phyloP scores from a whole-genome alignment of 2,888 invertebrate species.

The Camptogramma bilineatum region DNA sequence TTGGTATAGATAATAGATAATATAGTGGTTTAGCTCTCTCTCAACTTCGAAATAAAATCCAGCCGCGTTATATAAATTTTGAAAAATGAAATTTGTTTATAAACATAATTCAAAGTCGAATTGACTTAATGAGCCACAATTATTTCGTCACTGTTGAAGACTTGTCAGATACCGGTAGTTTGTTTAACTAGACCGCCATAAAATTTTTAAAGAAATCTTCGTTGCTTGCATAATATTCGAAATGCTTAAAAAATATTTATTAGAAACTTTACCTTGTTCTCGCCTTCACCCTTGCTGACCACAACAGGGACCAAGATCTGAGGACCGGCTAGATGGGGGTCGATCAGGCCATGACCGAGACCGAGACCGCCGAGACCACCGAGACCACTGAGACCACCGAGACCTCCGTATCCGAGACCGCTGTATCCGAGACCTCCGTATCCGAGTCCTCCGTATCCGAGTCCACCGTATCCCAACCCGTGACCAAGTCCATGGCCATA shows the following conservation, averaged over 20 bases:
- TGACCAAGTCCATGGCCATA: slow-evolving; percentile 3
- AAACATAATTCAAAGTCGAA: neutral
- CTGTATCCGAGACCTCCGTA: slow-evolving; percentile 12
- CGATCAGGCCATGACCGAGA: slow-evolving; percentile 5
- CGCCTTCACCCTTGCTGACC: slow-evolving; percentile 8
- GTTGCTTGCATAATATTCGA: neutral
- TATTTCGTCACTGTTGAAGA: neutral
- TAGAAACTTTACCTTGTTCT: slow-evolving; percentile 6
- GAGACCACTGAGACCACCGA: too few species aligned
- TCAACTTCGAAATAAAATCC: too few species aligned
- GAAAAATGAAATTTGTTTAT: neutral
- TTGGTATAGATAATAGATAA: too few species aligned
- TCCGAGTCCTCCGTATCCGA: slow-evolving; percentile 9
- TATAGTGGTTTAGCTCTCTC: too few species aligned
- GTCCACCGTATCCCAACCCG: slow-evolving; percentile 6
- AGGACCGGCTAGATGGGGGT: slow-evolving; percentile 2
- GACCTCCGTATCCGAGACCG: slow-evolving; percentile 5
- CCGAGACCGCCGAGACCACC: neutral
- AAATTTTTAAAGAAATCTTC: neutral
- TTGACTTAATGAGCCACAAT: neutral
- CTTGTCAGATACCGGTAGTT: neutral
- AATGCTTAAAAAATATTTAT: neutral
- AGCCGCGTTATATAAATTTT: too few species aligned
- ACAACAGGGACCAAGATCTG: slow-evolving; percentile 5
- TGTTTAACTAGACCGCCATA: neutral